Evolutionary conservation across 1,140 invertebrate genomes (phyloP).

Genomic region (Drosophila neocordata): DNA sequence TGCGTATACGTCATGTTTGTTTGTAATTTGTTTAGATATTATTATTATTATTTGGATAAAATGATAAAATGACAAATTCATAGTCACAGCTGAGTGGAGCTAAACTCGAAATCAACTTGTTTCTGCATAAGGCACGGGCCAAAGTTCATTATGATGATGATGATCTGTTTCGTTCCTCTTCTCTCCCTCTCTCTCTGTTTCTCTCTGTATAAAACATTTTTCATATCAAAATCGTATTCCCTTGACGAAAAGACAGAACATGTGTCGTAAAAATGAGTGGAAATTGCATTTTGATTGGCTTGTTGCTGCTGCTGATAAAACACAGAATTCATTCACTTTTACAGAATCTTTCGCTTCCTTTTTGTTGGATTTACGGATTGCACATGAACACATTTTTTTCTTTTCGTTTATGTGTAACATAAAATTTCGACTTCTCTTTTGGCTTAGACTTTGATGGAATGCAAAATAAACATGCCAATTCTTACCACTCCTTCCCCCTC

Average conservation of each 20-base stretch:
- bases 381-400: constrained; percentile 62
- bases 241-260: constrained; percentile 4
- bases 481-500: neutral
- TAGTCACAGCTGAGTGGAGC: constrained; percentile 47
- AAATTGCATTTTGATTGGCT: constrained; percentile 79
- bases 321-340: constrained; percentile 33
- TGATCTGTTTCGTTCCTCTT: neutral
- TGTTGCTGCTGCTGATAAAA: constrained; percentile 63
- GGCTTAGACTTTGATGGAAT: constrained; percentile 37
- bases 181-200: neutral
- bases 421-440: constrained; percentile 49
- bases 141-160: neutral
- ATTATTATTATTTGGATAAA: constrained; percentile 58
- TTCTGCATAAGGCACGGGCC: constrained; percentile 12
- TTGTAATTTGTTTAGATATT: constrained; percentile 30
- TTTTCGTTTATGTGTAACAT: constrained; percentile 27
- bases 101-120: constrained; percentile 25
- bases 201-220: constrained; percentile 1
- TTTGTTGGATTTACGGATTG: constrained; percentile 38
- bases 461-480: constrained; percentile 59
- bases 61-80: constrained; percentile 76
- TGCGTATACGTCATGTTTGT: constrained; percentile 63
- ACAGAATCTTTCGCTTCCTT: constrained; percentile 13
- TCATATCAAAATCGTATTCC: constrained; percentile 3
- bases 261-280: constrained; percentile 56